Evolutionary conservation across 2,113 vertebrate genomes (phyloP), one percentile per base, ranked within the genome.

Genomic region (Ceyx margarethae): DNA sequence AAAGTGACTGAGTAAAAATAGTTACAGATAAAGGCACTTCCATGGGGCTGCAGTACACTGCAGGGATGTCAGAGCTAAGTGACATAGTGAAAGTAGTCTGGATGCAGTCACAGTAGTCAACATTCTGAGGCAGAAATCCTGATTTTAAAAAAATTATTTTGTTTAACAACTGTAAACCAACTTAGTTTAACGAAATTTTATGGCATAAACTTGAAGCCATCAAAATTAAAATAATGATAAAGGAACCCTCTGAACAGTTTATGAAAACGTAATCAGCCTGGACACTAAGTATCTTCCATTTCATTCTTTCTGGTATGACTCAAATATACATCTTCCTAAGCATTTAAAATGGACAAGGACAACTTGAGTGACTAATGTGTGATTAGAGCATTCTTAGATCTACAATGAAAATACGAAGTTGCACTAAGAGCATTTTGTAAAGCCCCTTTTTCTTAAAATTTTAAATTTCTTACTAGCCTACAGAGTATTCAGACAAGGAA

Each of bases 1-100:
- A 93, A 96, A 95, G 87, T 35, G 88, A 95, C 92, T 76, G 61
- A 90, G 91, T 93, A 94, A 96, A 95, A 93, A 76, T 22, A 91
- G 62, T n/a, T 26, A 53, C 35, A 37, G 50, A 64, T 21, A 68
- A 87, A 93, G 65, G 68, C 26, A 67, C 29, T 85, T 84, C 46
- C 11, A 4, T 4, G 26, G 46, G 29, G 50, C 64, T 94, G 79
- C 51, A 66, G 22, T 13, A 23, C 13, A 29, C 51, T 46, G 75
- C 76, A 90, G n/a, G 54, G 46, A 19, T 58, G 65, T 10, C 28
- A 54, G 14, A 68, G n/a, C 15, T 61, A 74, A 67, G n/a, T 15
- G 15, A 82, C 50, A 51, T 10, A 80, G 15, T 20, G 48, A 75
- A 84, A 91, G 50, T 77, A 67, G 35, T 12, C 69, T 11, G n/a